Evolutionary conservation across 2,113 vertebrate species (phyloP).

Genomic region (Colius striatus): DNA sequence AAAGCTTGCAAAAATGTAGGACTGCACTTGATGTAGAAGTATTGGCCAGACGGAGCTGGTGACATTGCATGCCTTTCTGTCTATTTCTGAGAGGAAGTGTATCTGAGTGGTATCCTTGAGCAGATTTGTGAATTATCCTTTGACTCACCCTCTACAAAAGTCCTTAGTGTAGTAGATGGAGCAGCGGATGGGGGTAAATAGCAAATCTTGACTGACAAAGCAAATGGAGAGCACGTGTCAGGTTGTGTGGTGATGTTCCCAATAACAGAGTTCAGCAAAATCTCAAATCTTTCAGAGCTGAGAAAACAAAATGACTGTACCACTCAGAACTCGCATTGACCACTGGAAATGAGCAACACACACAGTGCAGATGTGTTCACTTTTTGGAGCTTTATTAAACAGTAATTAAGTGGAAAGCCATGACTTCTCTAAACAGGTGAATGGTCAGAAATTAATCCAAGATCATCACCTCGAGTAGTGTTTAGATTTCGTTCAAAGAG

Average conservation of each 20-base stretch:
- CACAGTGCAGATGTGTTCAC: not conserved
- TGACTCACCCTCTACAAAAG: accelerated
- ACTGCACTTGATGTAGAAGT: not conserved
- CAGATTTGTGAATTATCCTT: not conserved
- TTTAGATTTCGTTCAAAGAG: not conserved
- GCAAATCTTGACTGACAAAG: not conserved
- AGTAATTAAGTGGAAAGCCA: not conserved
- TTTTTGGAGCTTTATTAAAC: not conserved
- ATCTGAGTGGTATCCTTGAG: not conserved
- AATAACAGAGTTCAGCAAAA: not conserved
- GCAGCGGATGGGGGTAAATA: not conserved
- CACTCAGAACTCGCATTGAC: not conserved
- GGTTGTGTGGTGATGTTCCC: not conserved
- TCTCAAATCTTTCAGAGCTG: not conserved
- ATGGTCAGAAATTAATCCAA: not conserved
- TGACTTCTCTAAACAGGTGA: not conserved
- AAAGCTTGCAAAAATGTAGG: not conserved
- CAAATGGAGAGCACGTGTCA: not conserved
- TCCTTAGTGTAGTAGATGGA: not conserved
- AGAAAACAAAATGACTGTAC: not conserved
- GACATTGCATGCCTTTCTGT: not conserved
- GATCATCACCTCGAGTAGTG: not conserved
- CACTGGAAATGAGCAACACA: not conserved
- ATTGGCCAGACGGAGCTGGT: accelerated
- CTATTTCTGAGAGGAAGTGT: not conserved